Evolutionary conservation across 2,113 vertebrate genomes (phyloP), one percentile per base, ranked within the genome.

Genomic region (Melanotaenia duboulayi): DNA sequence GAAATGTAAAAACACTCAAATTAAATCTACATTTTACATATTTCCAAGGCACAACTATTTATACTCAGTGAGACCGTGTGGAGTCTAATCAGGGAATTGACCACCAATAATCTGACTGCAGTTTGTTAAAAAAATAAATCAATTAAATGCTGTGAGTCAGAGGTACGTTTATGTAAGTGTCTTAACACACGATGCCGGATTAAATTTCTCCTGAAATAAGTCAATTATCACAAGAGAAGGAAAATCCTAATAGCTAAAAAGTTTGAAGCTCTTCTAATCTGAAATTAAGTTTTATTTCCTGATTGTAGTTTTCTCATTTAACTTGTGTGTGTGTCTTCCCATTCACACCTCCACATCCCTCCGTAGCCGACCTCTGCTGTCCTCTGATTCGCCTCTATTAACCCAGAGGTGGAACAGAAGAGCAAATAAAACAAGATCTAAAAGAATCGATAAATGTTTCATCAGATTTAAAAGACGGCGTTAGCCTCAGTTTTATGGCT

Each of bases 391-490:
- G 39, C 81, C 82, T 85, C 78, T 74, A 67, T 74, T 87, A 78
- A 81, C 84, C 86, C 78, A 40, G 59, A 76, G 81, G 82, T 85
- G 76, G 35, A 76, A 65, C 78, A 71, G 73, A 81, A 74, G 74
- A 81, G 82, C 86, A 87, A 91, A 91, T 90, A 90, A 89, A 92
- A 76, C 68, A 87, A 89, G 80, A 89, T 86, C 85, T 91, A 89
- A 90, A 83, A 74, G 78, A 91, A 93, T 90, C 89, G 68, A 91
- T 92, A 92, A 93, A 92, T 87, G 89, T 91, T 93, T 92, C 86
- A 92, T 92, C 89, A 90, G 90, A 87, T 89, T 90, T 91, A 91
- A 93, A 92, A 89, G 89, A 92, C 77, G 51, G 78, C 37, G 85
- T 91, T 91, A 91, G 78, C 66, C 82, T 82, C 65, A 71, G 71